A percentile compares a stretch with the other conserved stretches of the same genome.
Conservation (phyloP, 37 sponge, comb jelly and placozoan species). For the Axinella damicornis region DNA sequence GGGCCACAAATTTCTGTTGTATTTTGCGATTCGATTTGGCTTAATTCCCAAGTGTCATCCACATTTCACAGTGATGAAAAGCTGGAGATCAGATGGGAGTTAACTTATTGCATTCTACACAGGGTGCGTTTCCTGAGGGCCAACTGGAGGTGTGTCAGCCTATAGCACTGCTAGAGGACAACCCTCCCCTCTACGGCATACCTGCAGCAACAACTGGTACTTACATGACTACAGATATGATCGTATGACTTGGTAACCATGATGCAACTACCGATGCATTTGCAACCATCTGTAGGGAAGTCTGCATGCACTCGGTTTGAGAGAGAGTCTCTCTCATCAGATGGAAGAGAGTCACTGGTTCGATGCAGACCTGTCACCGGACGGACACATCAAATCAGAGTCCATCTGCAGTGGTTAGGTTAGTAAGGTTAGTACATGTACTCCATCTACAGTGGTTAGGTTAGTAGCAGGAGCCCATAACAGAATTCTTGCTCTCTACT, state of each 20-base stretch:
- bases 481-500: no score
- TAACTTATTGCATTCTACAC: neutral
- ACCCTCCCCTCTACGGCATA: slow-evolving; percentile 14
- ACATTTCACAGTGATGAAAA: no score
- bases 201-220: neutral
- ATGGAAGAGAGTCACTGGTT: slow-evolving; percentile 43
- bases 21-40: no score
- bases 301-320: slow-evolving; percentile 48
- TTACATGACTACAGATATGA: no score
- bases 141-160: slow-evolving; percentile 30
- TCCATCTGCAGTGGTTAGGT: slow-evolving; percentile 65
- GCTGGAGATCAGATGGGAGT: no score
- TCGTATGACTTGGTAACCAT: no score
- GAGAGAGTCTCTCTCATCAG: slow-evolving; percentile 20
- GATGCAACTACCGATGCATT: no score
- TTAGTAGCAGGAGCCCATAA: no score
- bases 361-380: slow-evolving; percentile 59
- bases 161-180: neutral
- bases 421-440: no score
- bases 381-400: slow-evolving; percentile 61
- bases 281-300: slow-evolving; percentile 28
- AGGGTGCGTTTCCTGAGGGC: slow-evolving; percentile 59
- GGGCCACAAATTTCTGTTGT: no score
- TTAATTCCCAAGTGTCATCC: no score
- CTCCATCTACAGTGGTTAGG: no score